phyloP scores from a whole-genome alignment of 2,113 vertebrate genomes.

The Danio rerio region GRCz12tu NC_133184.1:35856501-35857000 shows the following conservation, averaged over 20 bases:
- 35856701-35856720: conserved; percentile 47
- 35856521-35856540: conserved; percentile 46
- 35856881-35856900: conserved; percentile 26
- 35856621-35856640: conserved; percentile 4
- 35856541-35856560: conserved; percentile 32
- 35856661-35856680: neutral
- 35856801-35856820: conserved; percentile 35
- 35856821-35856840: conserved; percentile 61
- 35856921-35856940: conserved; percentile 18
- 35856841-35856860: conserved; percentile 20
- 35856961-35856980: conserved; percentile 14
- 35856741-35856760: conserved; percentile 15
- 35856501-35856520: neutral
- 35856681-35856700: conserved; percentile 5
- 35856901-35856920: conserved; percentile 35
- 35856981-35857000: conserved; percentile 19
- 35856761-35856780: conserved; percentile 27
- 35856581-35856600: conserved; percentile 46
- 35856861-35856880: conserved; percentile 11
- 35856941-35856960: conserved; percentile 27
- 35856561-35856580: conserved; percentile 39
- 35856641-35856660: conserved; percentile 9
- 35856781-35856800: conserved; percentile 48
- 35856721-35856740: conserved; percentile 45
- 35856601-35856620: conserved; percentile 11